A percentile compares a stretch with the other conserved stretches of the same genome.
Evolutionary conservation across 2,888 invertebrate species (phyloP).

Genomic region (Caenorhabditis sp.): DNA sequence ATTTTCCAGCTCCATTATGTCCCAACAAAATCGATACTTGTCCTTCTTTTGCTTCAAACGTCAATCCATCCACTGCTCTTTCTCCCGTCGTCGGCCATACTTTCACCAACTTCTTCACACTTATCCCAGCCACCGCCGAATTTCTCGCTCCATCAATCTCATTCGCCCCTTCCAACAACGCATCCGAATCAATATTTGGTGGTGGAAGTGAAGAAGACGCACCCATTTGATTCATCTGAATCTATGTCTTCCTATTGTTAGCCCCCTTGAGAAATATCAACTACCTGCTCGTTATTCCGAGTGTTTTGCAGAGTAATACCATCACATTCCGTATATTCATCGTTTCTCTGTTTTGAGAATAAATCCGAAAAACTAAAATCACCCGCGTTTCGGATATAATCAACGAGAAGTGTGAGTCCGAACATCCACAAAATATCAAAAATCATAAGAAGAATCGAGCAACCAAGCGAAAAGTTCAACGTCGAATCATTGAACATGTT

Average conservation of each 20-base stretch:
- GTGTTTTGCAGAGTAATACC: slow-evolving; percentile 33
- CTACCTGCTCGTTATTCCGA: slow-evolving; percentile 36
- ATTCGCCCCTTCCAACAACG: slow-evolving; percentile 34
- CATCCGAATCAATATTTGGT: slow-evolving; percentile 27
- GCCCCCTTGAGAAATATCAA: slow-evolving; percentile 7
- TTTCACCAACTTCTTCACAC: slow-evolving; percentile 55
- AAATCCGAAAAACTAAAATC: slow-evolving; percentile 31
- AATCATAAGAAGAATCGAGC: slow-evolving; percentile 62
- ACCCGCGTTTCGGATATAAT: slow-evolving; percentile 24
- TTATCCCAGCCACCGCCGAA: slow-evolving; percentile 54
- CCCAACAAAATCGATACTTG: slow-evolving; percentile 69
- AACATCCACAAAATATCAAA: slow-evolving; percentile 57
- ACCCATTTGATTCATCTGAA: slow-evolving; percentile 34
- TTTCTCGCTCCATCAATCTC: slow-evolving; percentile 53
- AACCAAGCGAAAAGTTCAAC: slow-evolving; percentile 56
- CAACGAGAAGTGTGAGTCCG: slow-evolving; percentile 27
- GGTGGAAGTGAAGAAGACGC: slow-evolving; percentile 9
- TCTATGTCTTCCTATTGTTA: not conserved
- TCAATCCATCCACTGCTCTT: slow-evolving; percentile 63
- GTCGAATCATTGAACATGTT: slow-evolving; percentile 48
- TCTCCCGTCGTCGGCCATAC: slow-evolving; percentile 60
- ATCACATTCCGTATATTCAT: slow-evolving; percentile 15
- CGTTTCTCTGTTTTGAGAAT: slow-evolving; percentile 18
- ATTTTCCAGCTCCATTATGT: slow-evolving; percentile 69
- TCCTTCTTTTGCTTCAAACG: slow-evolving; percentile 61